These are phyloP conservation scores for Acronicta aceris DNA, from an alignment of 2,888 invertebrate species.

Conservation along the genomic window DNA sequence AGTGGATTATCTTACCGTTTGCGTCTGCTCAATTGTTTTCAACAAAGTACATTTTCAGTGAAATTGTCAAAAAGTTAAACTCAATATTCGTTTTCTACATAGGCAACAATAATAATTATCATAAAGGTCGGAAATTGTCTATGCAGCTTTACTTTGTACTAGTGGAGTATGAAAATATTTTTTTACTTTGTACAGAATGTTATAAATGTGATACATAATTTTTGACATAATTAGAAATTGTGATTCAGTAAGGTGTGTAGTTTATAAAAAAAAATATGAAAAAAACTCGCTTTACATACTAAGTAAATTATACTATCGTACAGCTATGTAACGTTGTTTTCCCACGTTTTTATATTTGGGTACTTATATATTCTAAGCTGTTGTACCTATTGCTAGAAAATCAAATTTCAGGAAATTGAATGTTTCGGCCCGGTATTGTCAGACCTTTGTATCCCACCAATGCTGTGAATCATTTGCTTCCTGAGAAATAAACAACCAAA, in stretches of 20 bases:
- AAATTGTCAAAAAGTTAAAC: slow-evolving; percentile 52
- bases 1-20: slow-evolving; percentile 44
- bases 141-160: slow-evolving; percentile 83
- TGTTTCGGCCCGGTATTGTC: slow-evolving; percentile 86
- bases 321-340: slow-evolving; percentile 83
- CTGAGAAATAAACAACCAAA: slow-evolving; percentile 88
- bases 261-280: slow-evolving; percentile 74
- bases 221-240: slow-evolving; percentile 88
- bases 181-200: slow-evolving; percentile 88
- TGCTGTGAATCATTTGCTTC: slow-evolving; percentile 89
- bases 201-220: slow-evolving; percentile 88
- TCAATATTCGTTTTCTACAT: slow-evolving; percentile 59
- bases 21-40: slow-evolving; percentile 58
- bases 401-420: slow-evolving; percentile 78
- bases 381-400: slow-evolving; percentile 81
- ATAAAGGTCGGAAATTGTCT: slow-evolving; percentile 61
- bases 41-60: slow-evolving; percentile 60
- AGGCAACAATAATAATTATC: slow-evolving; percentile 62
- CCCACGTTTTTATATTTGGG: slow-evolving; percentile 85
- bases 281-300: slow-evolving; percentile 86
- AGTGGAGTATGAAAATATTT: slow-evolving; percentile 85
- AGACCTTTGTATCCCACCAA: slow-evolving; percentile 88
- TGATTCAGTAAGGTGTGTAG: slow-evolving; percentile 88
- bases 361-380: slow-evolving; percentile 85
- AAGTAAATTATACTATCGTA: slow-evolving; percentile 79